These are phyloP conservation scores for Dromaius novaehollandiae DNA, from an alignment of 2,113 vertebrate species.

Conservation along the genomic window DNA sequence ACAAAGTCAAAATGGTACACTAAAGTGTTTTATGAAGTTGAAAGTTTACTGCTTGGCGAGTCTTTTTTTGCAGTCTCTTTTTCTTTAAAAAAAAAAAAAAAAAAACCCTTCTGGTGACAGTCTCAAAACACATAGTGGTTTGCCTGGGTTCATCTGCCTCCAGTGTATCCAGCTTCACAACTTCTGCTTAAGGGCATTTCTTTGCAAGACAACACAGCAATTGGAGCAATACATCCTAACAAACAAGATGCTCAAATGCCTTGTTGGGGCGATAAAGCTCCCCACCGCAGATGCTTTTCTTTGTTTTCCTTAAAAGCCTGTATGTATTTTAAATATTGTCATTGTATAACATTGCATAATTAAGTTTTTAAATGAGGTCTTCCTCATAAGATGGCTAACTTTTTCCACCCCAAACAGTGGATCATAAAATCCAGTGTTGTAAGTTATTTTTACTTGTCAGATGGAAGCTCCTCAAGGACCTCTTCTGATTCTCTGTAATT, in stretches of 20 bases:
- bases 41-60: background rate
- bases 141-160: background rate
- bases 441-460: constrained; percentile 26
- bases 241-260: background rate
- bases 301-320: no score
- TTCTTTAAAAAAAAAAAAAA: background rate
- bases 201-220: background rate
- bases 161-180: background rate
- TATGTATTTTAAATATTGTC: background rate
- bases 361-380: background rate
- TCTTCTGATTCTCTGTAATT: constrained; percentile 53
- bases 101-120: background rate
- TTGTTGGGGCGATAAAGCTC: background rate
- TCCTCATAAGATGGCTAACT: constrained; percentile 38
- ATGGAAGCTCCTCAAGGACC: constrained; percentile 46
- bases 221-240: background rate
- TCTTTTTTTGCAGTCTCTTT: background rate
- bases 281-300: background rate
- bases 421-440: background rate
- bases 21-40: background rate
- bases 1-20: background rate
- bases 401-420: background rate
- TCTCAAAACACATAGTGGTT: background rate
- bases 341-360: background rate
- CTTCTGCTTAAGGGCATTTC: background rate